Evolutionary conservation across 1,140 invertebrate species (phyloP), one percentile per base, ranked within the genome.

Genomic region (Teleopsis dalmanni): DNA sequence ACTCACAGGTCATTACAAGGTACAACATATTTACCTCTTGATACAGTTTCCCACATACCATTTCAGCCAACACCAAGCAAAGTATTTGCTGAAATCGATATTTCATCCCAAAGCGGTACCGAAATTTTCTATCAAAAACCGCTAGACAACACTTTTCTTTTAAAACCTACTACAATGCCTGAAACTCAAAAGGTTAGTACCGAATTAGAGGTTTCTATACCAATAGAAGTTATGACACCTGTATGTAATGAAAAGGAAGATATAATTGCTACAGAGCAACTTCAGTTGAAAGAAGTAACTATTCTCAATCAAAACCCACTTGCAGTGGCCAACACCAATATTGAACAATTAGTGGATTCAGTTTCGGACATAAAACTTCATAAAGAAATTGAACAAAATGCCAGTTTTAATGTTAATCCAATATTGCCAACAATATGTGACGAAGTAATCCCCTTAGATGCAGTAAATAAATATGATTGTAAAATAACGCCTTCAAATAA

Each of bases 191-290:
- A 51, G 26, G 3, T 16, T 0, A 34, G 10, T 25, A 54, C 7
- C 2, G 48, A n/a, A 13, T 19, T 57, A 41, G 50, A 54, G 19
- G 40, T 62, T 1, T 14, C 54, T 25, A 51, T 62, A 21, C 26
- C 61, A 6, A 26, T 64, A 7, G 56, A 59, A 22, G 52, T 57
- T 11, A 53, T 38, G 5, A 47, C 51, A 16, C 37, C 42, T 6
- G 11, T 56, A 14, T 34, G 54, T 3, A 29, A 64, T 9, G 64
- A 67, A 9, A 54, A 54, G 3, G 63, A 64, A 44, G 29, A 8
- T 10, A 27, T 10, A 11, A 25, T 67, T 4, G 18, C 35, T 0
- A 1, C 21, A 18, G 55, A 56, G 11, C 21, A 25, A n/a, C 38
- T 40, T n/a, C 1, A 21, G 2, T 1, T 10, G 3, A 55, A 57